Evolutionary conservation across 2,113 vertebrate species (phyloP), one percentile per base, ranked within the genome.

Genomic region (Clarias magur): DNA sequence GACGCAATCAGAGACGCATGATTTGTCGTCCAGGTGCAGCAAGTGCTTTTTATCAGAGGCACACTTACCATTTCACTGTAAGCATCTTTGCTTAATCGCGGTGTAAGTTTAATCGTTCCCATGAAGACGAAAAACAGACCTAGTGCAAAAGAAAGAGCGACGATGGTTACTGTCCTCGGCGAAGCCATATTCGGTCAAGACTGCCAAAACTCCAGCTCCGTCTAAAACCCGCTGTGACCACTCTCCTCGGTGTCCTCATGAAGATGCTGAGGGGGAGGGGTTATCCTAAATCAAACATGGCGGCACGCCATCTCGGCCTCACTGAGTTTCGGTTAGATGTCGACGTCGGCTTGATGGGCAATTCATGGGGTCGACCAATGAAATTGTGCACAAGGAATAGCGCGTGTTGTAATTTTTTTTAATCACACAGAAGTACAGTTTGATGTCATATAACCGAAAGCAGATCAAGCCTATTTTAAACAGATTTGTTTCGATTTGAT

Each of bases 51-150:
- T 9, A 48, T 78, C 48, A 60, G 1, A 72, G 23, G 27, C 15
- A 38, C 78, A 94, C 97, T 98, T 94, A 99, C 98, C 98, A 99
- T 99, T 93, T 99, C 98, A 72, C 94, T 96, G 95, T 99, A 97
- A 4, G 98, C 97, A 89, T 98, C 97, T 93, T 97, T 99, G 95
- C 97, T 99, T 89, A 99, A 96, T 80, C 97, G 95, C 3, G 98
- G 98, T 0, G 98, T 98, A 91, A 99, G 94, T 87, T 99, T 99
- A 92, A 99, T 98, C 86, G 98, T 98, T 21, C 97, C 98, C 98
- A 99, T 99, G 34, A 99, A 99, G 76, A 99, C 97, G 75, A 99
- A 99, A 91, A 99, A 99, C 54, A 99, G 95, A 70, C 98, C 98
- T 86, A 99, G 92, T 67, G 98, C 97, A 82, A 99, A 96, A 0